Conservation (phyloP, 2,888 invertebrate genomes). For the Eristalis intricaria region DNA sequence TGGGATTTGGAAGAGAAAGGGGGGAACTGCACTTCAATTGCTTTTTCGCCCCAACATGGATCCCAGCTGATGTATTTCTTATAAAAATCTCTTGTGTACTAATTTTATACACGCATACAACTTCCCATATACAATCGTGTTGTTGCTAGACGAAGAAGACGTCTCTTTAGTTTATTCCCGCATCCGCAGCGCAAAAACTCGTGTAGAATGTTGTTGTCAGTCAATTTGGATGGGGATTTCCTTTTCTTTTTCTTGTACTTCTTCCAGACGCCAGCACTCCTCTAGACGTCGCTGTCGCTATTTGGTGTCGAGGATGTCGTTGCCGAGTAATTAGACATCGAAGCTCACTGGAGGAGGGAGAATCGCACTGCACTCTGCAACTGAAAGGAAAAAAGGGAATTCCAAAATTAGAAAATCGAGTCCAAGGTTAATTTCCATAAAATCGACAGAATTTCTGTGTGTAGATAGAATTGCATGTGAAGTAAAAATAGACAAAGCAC, state of each 20-base stretch:
- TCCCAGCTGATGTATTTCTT: slow-evolving; percentile 29
- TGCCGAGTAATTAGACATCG: slow-evolving; percentile 73
- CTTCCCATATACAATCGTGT: background rate
- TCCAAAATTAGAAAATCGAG: slow-evolving; percentile 71
- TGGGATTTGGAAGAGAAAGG: background rate
- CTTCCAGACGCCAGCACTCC: slow-evolving; percentile 60
- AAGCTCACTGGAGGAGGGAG: slow-evolving; percentile 65
- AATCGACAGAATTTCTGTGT: slow-evolving; percentile 47
- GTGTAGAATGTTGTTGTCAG: slow-evolving; percentile 62
- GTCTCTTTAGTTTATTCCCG: slow-evolving; percentile 30
- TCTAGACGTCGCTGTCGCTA: slow-evolving; percentile 41
- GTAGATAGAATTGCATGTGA: slow-evolving; percentile 33
- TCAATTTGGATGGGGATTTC: slow-evolving; percentile 64
- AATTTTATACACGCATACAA: slow-evolving; percentile 32
- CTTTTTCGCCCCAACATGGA: slow-evolving; percentile 45
- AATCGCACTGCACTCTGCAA: slow-evolving; percentile 53
- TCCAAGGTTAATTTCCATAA: slow-evolving; percentile 71
- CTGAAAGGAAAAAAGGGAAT: slow-evolving; percentile 43
- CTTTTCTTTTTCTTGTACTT: slow-evolving; percentile 40
- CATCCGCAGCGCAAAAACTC: slow-evolving; percentile 47
- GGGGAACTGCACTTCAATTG: slow-evolving; percentile 9
- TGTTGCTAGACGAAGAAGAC: slow-evolving; percentile 41
- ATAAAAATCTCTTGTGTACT: slow-evolving; percentile 45
- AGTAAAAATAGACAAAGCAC: slow-evolving; percentile 54
- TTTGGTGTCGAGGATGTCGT: slow-evolving; percentile 69